Evolutionary conservation across 2,113 vertebrate species (phyloP), one percentile per base, ranked within the genome.

Genomic region (Salvelinus alpinus): DNA sequence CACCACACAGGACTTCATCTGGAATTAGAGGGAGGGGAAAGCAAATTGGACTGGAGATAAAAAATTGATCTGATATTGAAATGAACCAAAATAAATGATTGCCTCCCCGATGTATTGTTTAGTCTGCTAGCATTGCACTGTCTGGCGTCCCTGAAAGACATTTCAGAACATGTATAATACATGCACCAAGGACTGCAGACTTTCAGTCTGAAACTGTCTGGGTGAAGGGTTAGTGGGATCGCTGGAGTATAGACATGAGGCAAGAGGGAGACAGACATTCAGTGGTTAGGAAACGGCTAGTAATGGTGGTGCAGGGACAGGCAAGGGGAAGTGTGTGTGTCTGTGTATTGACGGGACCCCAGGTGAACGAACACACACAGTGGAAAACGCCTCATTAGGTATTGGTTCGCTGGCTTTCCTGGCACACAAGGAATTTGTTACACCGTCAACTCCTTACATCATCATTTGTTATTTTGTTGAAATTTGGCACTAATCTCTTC

Each of bases 391-490:
- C 2, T 13, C 44, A 13, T 54, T 65, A 22, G 6, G 70, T 65
- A 34, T 67, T 60, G 27, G 22, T 31, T 59, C 27, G 27, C 62
- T 60, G 66, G 24, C n/a, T 44, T 38, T 54, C 38, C 14, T 48
- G 27, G 25, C 66, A 48, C 66, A 31, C 44, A 71, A 67, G 65
- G 69, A 64, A 72, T 78, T 75, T 22, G 29, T 20, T 38, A 83
- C 94, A 88, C 87, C 38, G 74, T 81, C 94, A 90, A 92, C 90
- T 90, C 92, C 94, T 94, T 94, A 93, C 93, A 94, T 93, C 94
- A 95, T 94, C 93, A 94, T 90, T 93, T 94, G 93, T 94, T 94
- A 94, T 94, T 95, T 94, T 93, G 93, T 91, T 88, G 93, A 92
- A 93, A 95, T 94, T 93, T 95, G 94, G 94, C 95, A 95, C 91